Conservation (phyloP, 1,140 invertebrate genomes). For the Tetragonula clypearis region DNA sequence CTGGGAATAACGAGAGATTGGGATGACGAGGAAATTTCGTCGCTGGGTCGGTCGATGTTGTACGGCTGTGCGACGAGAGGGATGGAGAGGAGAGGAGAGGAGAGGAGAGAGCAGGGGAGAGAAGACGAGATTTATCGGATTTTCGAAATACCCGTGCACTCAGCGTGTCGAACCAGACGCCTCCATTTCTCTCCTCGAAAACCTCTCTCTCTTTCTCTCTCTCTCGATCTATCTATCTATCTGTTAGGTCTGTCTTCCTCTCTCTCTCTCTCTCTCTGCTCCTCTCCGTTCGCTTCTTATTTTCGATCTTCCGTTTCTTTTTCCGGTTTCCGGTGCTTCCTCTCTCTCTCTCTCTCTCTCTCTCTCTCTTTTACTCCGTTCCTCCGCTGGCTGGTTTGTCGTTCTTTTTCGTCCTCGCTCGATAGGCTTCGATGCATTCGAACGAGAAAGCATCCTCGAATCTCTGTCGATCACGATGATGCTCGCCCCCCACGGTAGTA, state of each 20-base stretch:
- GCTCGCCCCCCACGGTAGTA: neutral
- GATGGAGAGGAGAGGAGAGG: neutral
- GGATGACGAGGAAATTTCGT: conserved; percentile 69
- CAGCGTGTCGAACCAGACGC: conserved; percentile 66
- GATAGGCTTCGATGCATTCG: conserved; percentile 9
- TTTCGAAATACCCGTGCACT: conserved; percentile 71
- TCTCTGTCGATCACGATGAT: neutral
- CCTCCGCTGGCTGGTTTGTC: neutral
- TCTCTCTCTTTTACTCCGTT: neutral
- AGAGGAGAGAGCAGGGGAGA: neutral
- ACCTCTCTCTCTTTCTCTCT: neutral
- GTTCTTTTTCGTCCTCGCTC: neutral
- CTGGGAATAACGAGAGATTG: conserved; percentile 64
- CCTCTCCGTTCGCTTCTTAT: conserved; percentile 36
- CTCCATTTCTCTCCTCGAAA: conserved; percentile 53
- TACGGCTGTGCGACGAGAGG: conserved; percentile 27
- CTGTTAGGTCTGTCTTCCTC: conserved; percentile 13
- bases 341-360: neutral
- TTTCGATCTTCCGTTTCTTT: conserved; percentile 29
- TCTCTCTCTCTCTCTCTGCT: neutral
- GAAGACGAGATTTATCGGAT: conserved; percentile 71
- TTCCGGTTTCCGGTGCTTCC: conserved; percentile 12
- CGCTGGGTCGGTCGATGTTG: conserved; percentile 64
- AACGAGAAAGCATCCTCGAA: conserved; percentile 13
- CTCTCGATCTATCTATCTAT: neutral